Base-by-base conservation (phyloP, 2,797 vertebrate genomes). In the Danio kyathit region DNA sequence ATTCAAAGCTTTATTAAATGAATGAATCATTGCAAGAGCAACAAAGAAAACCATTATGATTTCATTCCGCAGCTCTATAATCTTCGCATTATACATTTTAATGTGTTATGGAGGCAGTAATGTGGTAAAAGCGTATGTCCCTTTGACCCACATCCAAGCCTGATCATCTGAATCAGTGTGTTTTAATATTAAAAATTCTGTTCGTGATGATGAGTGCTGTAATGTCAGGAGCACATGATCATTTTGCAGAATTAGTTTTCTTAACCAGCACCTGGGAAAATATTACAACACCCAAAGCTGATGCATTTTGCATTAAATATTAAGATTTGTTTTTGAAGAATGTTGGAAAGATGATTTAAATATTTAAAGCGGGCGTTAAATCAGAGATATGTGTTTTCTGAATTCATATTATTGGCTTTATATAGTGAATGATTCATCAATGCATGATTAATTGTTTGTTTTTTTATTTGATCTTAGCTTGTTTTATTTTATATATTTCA, bases 141-240 rank as follows among this genome's bases (percentile, higher is more conserved):
- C 56, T 61, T 48, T 66, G 51, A 66, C 17, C 16, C 49, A 40
- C 19, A 49, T 48, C 19, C 13, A 19, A 19, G 74, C 7, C 52
- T 48, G 41, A 67, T 69, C 8, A 40, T 67, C 52, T 77, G 41
- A 13, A 57, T 17, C 41, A 10, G 19, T 78, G 54, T 51, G 56
- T 70, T 60, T 78, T 60, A 60, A 70, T 60, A 60, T 60, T 48
- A 49, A 60, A 70, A 60, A 44, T 38, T 51, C 21, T 38, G 40
- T 52, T 52, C 67, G 52, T 40, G 66, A 52, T 40, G 9, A 40
- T 21, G 16, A 54, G 6, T 5, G 46, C 10, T 19, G 10, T 12
- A n/a, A 52, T 52, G 48, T 29, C 21, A 38, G 38, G 12, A 49
- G 66, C 46, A 46, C 46, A n/a, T 13, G 10, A 29, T 29, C 29